Evolutionary conservation across 2,797 vertebrate species (phyloP), one percentile per base, ranked within the genome.

Genomic region (Limnodromus scolopaceus): DNA sequence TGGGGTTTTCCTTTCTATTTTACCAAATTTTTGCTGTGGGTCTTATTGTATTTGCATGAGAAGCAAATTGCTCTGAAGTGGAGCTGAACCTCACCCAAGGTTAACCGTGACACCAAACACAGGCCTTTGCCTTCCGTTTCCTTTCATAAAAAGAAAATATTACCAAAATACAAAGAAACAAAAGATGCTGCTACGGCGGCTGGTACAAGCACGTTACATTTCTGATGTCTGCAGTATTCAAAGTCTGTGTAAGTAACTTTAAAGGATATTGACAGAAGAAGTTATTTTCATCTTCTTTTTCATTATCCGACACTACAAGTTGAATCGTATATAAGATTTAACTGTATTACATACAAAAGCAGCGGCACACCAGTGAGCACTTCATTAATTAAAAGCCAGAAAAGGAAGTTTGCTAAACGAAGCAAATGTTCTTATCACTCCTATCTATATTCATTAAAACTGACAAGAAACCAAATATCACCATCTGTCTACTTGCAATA

Each of bases 381-480:
- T 96, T 96, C 96, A 97, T 97, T 97, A 97, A 98, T 98, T 97
- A 98, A 97, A 97, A 97, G 94, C 96, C 94, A 97, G 91, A 96
- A 97, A 97, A 97, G 95, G 97, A 97, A 97, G 97, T 98, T 97
- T 98, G 95, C 97, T 96, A 97, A 98, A 97, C 82, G 95, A 96
- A 97, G 97, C 96, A 97, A 98, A 98, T 97, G 97, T 97, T 98
- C 97, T 97, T 97, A 98, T 98, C 96, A 91, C 95, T 97, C 96
- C 97, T 95, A 97, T 97, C 97, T 97, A 96, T 97, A 98, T 97
- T 97, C 97, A 97, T 98, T 98, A 98, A 97, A 98, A 97, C 96
- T 98, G 97, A 97, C 97, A 98, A 96, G 97, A 98, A 98, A 98
- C 95, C 97, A 98, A 98, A 97, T 97, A 98, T 97, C 97, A 98